Percentiles rank a stretch among this genome's conserved stretches.
phyloP scores from a whole-genome alignment of 2,797 vertebrate genomes.

The Todus mexicanus region DNA sequence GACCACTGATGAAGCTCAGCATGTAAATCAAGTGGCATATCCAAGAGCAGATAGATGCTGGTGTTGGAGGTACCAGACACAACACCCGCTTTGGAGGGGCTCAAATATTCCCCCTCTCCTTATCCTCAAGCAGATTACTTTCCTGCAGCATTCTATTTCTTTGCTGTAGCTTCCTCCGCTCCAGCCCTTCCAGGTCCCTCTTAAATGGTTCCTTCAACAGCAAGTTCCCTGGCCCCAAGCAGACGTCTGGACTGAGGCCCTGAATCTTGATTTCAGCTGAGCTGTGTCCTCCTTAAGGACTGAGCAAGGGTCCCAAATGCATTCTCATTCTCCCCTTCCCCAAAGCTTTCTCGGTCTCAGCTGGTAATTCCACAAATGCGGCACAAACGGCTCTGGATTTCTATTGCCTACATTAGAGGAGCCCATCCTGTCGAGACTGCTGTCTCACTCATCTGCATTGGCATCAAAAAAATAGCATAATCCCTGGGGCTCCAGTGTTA shows the following conservation, averaged over 20 bases:
- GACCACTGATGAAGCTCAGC: not conserved
- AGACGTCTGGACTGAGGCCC: not conserved
- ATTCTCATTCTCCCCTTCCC: not conserved
- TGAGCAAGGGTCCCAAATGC: not conserved
- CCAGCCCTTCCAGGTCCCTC: not conserved
- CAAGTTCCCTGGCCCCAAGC: not conserved
- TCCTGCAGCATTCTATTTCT: not conserved
- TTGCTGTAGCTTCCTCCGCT: not conserved
- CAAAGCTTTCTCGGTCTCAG: not conserved
- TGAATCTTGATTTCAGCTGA: not conserved
- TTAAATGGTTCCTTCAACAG: not conserved
- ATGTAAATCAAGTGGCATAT: not conserved
- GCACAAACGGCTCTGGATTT: not conserved
- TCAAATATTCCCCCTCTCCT: not conserved
- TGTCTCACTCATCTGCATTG: not conserved
- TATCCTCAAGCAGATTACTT: not conserved
- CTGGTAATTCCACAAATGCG: not conserved
- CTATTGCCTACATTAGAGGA: not conserved
- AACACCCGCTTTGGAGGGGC: not conserved
- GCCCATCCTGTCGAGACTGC: not conserved
- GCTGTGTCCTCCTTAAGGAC: not conserved
- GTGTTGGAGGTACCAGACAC: not conserved
- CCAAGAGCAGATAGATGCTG: not conserved
- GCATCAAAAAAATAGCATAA: not conserved
- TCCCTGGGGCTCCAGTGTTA: not conserved